Evolutionary conservation across 37 sponge, comb jelly and placozoan species (phyloP).

Genomic region (Haliclona indistincta): DNA sequence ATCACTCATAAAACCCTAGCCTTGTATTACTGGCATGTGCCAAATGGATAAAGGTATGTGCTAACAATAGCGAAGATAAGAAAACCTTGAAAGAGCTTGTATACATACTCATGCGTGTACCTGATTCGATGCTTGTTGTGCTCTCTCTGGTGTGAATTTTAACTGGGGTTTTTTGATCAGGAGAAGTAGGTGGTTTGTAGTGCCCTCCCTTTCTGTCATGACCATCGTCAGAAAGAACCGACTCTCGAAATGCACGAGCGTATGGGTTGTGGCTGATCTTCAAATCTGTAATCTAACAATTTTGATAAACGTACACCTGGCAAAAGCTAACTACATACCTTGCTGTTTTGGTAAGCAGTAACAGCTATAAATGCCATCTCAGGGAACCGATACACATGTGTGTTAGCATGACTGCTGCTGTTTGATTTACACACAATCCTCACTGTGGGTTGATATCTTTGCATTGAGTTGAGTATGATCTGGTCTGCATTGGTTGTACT

Average conservation of each 20-base stretch:
- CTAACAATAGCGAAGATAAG: too few species aligned
- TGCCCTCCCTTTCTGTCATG: constrained; percentile 31
- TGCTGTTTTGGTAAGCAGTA: constrained; percentile 76
- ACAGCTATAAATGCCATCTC: constrained; percentile 85
- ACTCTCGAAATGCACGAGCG: constrained; percentile 67
- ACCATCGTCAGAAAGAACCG: constrained; percentile 16
- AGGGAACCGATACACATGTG: constrained; percentile 43
- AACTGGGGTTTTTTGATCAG: too few species aligned
- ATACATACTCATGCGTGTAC: too few species aligned
- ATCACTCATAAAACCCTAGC: too few species aligned
- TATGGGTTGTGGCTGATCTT: constrained; percentile 77
- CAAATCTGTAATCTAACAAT: constrained; percentile 54
- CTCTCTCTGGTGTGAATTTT: too few species aligned
- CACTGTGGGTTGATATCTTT: constrained; percentile 64
- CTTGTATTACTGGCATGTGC: too few species aligned
- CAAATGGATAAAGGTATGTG: too few species aligned
- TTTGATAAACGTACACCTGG: neutral
- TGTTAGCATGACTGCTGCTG: neutral
- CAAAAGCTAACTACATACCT: constrained; percentile 20
- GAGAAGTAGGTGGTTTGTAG: neutral
- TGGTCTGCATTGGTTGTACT: constrained; percentile 37
- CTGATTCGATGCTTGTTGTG: too few species aligned
- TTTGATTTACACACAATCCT: constrained; percentile 25
- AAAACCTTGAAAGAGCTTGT: too few species aligned
- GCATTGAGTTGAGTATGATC: constrained; percentile 86